Evolutionary conservation across 1,140 invertebrate genomes (phyloP).

Genomic region (Meloidogyne floridensis): DNA sequence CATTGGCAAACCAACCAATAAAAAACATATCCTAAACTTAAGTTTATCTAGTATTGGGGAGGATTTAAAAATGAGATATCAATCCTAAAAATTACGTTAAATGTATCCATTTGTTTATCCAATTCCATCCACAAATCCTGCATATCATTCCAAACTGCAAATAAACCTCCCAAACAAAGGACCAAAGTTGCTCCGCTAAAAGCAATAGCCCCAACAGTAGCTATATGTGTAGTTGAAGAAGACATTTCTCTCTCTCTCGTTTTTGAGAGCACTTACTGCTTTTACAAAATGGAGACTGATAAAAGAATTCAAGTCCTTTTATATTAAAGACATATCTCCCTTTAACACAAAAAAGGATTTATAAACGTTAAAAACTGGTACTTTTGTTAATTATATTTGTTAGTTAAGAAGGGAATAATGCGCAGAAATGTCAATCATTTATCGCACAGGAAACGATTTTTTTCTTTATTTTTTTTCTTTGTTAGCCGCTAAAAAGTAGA

Average conservation of each 20-base stretch:
- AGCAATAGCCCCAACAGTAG: constrained; percentile 56
- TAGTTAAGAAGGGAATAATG: neutral
- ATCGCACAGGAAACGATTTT: neutral
- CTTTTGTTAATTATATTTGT: neutral
- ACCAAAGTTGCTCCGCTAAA: constrained; percentile 57
- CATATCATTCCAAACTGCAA: constrained; percentile 57
- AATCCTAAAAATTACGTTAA: neutral
- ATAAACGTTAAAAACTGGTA: constrained; percentile 2
- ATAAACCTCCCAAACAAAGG: constrained; percentile 52
- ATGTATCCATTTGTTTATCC: constrained; percentile 53
- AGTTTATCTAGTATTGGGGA: too few species aligned
- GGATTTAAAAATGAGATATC: too few species aligned
- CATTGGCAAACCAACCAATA: too few species aligned
- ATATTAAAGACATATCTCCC: too few species aligned
- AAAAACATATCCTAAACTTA: neutral
- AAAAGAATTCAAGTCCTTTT: neutral
- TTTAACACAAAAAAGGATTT: neutral
- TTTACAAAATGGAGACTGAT: neutral
- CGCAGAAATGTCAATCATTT: too few species aligned
- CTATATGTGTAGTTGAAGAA: constrained; percentile 44
- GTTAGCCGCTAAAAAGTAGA: neutral
- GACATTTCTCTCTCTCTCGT: neutral
- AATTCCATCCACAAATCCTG: constrained; percentile 58
- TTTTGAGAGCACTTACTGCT: neutral
- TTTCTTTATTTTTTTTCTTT: neutral